Percentiles rank a stretch among this genome's conserved stretches.
Evolutionary conservation across 2,888 invertebrate species (phyloP).

Genomic region (Mellilla xanthometata): DNA sequence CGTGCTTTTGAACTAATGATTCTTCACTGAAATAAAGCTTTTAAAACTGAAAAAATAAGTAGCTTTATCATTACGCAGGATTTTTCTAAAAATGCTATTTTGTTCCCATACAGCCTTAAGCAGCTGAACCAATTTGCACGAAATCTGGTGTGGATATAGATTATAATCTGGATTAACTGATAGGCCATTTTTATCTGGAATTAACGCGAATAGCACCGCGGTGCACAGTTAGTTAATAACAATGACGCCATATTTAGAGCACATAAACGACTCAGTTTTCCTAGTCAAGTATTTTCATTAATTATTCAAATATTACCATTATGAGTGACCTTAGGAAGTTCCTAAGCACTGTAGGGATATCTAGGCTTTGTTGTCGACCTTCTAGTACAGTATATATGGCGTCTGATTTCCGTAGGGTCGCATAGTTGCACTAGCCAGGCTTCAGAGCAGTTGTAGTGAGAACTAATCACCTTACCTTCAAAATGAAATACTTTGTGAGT

Average conservation of each 20-base stretch:
- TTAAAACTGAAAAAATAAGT: too few relatives aligned
- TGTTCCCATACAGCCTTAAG: too few relatives aligned
- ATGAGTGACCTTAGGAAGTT: conserved; percentile 59
- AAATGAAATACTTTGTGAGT: conserved; percentile 78
- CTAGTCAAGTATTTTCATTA: conserved; percentile 61
- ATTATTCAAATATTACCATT: conserved; percentile 66
- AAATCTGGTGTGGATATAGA: too few relatives aligned
- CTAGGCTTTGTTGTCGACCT: conserved; percentile 53
- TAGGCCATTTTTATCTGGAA: too few relatives aligned
- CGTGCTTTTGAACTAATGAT: too few relatives aligned
- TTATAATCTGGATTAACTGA: too few relatives aligned
- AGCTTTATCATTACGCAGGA: too few relatives aligned
- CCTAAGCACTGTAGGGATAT: conserved; percentile 45
- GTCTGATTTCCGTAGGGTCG: conserved; percentile 52
- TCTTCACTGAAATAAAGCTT: too few relatives aligned
- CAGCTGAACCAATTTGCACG: too few relatives aligned
- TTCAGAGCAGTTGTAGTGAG: conserved; percentile 70
- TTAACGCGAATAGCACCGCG: too few relatives aligned
- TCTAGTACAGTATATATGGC: conserved; percentile 66
- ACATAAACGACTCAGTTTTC: conserved; percentile 48
- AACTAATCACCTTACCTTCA: conserved; percentile 46
- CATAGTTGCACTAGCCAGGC: conserved; percentile 76
- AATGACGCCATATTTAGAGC: conserved; percentile 47
- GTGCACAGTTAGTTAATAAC: conserved; percentile 46
- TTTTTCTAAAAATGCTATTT: too few relatives aligned